phyloP scores from a whole-genome alignment of 2,113 vertebrate species.

The Chionodraco myersi region DNA sequence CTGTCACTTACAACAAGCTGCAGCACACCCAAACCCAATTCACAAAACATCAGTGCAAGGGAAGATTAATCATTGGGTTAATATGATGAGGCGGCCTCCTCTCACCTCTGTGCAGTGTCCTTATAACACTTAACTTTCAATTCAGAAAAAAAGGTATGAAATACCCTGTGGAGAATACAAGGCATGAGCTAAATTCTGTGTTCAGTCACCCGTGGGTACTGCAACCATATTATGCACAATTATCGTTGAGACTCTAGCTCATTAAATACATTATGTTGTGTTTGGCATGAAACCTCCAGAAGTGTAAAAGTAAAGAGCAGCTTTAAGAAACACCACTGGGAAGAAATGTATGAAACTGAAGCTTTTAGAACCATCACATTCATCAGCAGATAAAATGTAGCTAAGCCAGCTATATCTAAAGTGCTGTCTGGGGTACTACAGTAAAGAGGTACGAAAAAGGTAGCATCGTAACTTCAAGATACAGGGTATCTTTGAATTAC shows the following conservation, averaged over 20 bases:
- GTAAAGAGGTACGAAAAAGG: neutral
- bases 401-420: constrained; percentile 27
- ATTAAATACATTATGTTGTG: constrained; percentile 61
- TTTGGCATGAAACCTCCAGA: constrained; percentile 57
- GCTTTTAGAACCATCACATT: constrained; percentile 27
- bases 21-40: constrained; percentile 62
- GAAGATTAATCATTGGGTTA: constrained; percentile 69
- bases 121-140: constrained; percentile 69
- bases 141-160: constrained; percentile 16
- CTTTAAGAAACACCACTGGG: constrained; percentile 44
- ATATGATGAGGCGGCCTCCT: constrained; percentile 51
- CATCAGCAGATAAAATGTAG: constrained; percentile 52
- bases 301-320: constrained; percentile 44
- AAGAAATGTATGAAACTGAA: constrained; percentile 40
- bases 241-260: constrained; percentile 61
- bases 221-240: constrained; percentile 55
- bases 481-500: no score
- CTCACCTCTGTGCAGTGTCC: constrained; percentile 54
- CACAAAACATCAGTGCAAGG: constrained; percentile 57
- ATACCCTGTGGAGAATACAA: constrained; percentile 17
- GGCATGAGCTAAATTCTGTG: constrained; percentile 29
- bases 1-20: constrained; percentile 70
- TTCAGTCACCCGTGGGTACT: constrained; percentile 42
- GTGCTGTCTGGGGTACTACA: constrained; percentile 19
- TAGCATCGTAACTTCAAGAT: neutral